Evolutionary conservation across 1,140 invertebrate species (phyloP), one percentile per base, ranked within the genome.

Genomic region (Lordiphosa collinella): DNA sequence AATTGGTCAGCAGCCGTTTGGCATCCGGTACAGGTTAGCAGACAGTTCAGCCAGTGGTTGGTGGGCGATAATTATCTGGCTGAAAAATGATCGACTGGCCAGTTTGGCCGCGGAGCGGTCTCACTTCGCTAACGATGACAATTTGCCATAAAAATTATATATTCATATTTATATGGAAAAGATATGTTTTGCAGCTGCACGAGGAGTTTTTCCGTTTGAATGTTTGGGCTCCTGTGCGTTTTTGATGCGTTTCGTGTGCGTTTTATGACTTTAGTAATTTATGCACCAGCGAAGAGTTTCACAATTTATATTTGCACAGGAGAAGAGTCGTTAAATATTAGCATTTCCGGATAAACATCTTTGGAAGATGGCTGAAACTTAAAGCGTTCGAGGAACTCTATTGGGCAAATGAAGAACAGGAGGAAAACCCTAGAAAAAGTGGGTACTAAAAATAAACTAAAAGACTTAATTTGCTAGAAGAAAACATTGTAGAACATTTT

Each of bases 21-120:
- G 47, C 48, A 58, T 72, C 65, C 51, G 64, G 69, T 55, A 29
- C 25, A 63, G 38, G 61, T 41, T 67, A n/a, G 53, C 22, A 38
- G 74, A 54, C 61, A 59, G 73, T 18, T 56, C 56, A 52, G 48
- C 36, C 65, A 29, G 25, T 6, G 25, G 49, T 50, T 80, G 75
- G 75, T 79, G 75, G 75, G 75, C 75, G 75, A 79, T 79, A 79
- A 79, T 79, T 79, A 79, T 82, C 75, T 75, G 38, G 18, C 60
- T 80, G 75, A 82, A 65, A 80, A 80, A 80, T 80, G 71, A 80
- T 80, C 66, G 71, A 68, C 70, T 66, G 47, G 56, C 59, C 60
- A 47, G 50, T 64, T 25, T 44, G 54, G 69, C 73, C 53, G 53
- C 35, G 58, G 59, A 47, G 40, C 29, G 48, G 52, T 61, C 58